phyloP scores from a whole-genome alignment of 2,888 invertebrate species.

The Xylota segnis region DNA sequence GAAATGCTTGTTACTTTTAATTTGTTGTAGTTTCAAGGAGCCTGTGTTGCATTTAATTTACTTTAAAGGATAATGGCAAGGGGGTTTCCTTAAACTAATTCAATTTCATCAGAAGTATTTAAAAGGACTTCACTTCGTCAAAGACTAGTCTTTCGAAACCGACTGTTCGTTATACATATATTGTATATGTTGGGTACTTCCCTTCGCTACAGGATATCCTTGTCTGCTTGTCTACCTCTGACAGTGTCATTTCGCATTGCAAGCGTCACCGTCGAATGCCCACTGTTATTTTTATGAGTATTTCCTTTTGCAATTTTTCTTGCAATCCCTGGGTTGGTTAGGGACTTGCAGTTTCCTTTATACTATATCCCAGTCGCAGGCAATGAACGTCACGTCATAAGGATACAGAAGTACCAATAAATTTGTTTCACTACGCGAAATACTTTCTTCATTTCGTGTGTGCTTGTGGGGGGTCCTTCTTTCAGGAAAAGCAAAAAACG shows the following conservation, averaged over 20 bases:
- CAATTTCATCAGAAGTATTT: no score
- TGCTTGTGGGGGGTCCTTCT: slow-evolving; percentile 31
- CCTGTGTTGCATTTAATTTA: neutral
- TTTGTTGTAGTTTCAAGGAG: slow-evolving; percentile 42
- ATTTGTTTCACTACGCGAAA: slow-evolving; percentile 35
- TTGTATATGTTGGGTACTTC: no score
- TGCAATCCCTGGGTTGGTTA: neutral
- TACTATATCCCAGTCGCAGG: slow-evolving; percentile 55
- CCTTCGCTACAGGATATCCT: slow-evolving; percentile 35
- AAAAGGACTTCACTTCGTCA: neutral
- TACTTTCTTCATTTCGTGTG: slow-evolving; percentile 1
- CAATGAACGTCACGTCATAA: slow-evolving; percentile 63
- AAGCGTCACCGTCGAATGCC: slow-evolving; percentile 56
- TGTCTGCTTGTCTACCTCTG: slow-evolving; percentile 49
- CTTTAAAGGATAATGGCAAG: neutral
- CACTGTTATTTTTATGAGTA: slow-evolving; percentile 71
- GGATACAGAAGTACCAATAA: slow-evolving; percentile 60
- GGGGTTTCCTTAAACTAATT: neutral
- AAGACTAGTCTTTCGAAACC: neutral
- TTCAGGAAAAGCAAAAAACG: slow-evolving; percentile 1
- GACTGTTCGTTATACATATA: slow-evolving; percentile 3
- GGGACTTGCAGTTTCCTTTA: slow-evolving; percentile 46
- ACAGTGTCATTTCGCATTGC: slow-evolving; percentile 51
- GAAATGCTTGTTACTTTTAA: slow-evolving; percentile 69
- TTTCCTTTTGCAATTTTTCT: slow-evolving; percentile 51